These are phyloP conservation scores for Thecocarcelia acutangulata DNA, from an alignment of 2,888 invertebrate species.

Conservation along the genomic window DNA sequence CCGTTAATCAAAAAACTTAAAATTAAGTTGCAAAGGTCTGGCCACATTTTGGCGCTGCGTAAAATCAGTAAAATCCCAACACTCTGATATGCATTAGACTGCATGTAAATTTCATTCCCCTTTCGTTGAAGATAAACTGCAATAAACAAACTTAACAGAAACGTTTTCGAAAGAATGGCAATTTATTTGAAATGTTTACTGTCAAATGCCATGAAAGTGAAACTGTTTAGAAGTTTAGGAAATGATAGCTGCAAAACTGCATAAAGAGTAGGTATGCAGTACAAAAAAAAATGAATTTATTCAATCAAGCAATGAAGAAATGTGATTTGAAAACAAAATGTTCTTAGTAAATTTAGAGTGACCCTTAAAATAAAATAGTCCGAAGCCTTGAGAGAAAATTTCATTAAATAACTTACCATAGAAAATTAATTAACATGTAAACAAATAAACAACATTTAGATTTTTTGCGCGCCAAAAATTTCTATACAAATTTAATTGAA, in stretches of 20 bases:
- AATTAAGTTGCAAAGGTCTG: neutral
- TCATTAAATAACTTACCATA: no score
- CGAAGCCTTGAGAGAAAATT: no score
- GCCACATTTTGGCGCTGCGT: neutral
- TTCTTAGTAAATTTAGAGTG: neutral
- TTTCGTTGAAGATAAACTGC: slow-evolving; percentile 25
- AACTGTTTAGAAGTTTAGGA: slow-evolving; percentile 44
- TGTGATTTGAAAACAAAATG: slow-evolving; percentile 12
- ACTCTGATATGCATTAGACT: neutral
- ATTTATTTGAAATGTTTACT: slow-evolving; percentile 26
- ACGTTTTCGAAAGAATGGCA: slow-evolving; percentile 29
- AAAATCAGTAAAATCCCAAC: slow-evolving; percentile 14
- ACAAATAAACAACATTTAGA: no score
- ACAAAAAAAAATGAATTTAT: slow-evolving; percentile 7
- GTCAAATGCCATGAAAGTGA: slow-evolving; percentile 48
- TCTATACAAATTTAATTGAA: no score
- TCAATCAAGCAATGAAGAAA: slow-evolving; percentile 40
- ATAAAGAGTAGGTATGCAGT: neutral
- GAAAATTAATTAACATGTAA: no score
- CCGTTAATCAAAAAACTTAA: no score
- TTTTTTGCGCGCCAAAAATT: no score
- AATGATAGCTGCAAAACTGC: slow-evolving; percentile 3
- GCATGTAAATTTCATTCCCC: slow-evolving; percentile 2
- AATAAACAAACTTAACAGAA: slow-evolving; percentile 25
- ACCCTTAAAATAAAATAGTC: neutral